A percentile compares a stretch with the other conserved stretches of the same genome.
Evolutionary conservation across 2,113 vertebrate species (phyloP).

Genomic region (Saccopteryx bilineata): DNA sequence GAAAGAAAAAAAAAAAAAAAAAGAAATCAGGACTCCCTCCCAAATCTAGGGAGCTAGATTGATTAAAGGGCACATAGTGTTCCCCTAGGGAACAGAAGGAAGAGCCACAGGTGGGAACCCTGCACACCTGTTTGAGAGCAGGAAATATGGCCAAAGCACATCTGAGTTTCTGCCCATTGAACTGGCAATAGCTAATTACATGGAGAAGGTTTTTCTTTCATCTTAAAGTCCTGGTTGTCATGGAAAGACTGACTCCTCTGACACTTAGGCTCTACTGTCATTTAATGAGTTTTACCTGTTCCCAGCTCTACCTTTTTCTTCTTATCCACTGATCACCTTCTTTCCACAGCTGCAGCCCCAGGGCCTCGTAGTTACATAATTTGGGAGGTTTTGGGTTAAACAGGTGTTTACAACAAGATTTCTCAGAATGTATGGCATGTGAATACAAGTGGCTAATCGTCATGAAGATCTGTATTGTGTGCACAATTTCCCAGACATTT

Average conservation of each 20-base stretch:
- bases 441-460: neutral
- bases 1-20: too few relatives aligned
- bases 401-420: neutral
- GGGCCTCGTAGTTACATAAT: neutral
- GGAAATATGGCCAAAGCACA: neutral
- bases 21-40: neutral
- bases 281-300: neutral
- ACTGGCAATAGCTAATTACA: neutral
- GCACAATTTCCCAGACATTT: neutral
- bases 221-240: neutral
- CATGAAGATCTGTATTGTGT: neutral
- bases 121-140: neutral
- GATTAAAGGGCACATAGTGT: neutral
- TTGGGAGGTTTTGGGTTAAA: slow-evolving; percentile 32
- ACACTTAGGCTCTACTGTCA: neutral
- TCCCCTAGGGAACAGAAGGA: neutral
- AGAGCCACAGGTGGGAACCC: neutral
- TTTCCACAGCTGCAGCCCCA: neutral
- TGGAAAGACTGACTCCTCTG: neutral
- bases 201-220: neutral
- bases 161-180: neutral
- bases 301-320: neutral
- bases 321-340: neutral
- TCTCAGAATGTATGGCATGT: neutral
- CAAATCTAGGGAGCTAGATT: neutral